A percentile compares a stretch with the other conserved stretches of the same genome.
Evolutionary conservation across 2,113 vertebrate species (phyloP).

Genomic region (Toxotes jaculatrix): DNA sequence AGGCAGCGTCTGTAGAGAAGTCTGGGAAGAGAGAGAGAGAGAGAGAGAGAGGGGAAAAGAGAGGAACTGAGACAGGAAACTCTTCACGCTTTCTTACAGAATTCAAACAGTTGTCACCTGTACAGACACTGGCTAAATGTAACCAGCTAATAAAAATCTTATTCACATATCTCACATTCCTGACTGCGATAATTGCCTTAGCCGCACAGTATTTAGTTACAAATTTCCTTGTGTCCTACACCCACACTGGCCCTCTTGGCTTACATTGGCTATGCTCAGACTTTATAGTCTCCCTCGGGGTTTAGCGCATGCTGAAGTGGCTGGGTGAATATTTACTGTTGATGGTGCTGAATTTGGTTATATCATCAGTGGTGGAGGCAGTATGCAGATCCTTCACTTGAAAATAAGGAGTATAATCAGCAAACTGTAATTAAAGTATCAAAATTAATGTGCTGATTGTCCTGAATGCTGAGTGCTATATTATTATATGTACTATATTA

Average conservation of each 20-base stretch:
- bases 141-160: slow-evolving; percentile 35
- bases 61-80: slow-evolving; percentile 54
- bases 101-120: slow-evolving; percentile 65
- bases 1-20: slow-evolving; percentile 25
- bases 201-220: slow-evolving; percentile 51
- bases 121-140: slow-evolving; percentile 16
- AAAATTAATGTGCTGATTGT: not conserved
- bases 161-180: slow-evolving; percentile 24
- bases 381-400: not conserved
- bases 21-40: slow-evolving; percentile 4
- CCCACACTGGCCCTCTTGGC: slow-evolving; percentile 24
- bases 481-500: not conserved
- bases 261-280: slow-evolving; percentile 33
- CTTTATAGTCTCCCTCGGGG: slow-evolving; percentile 43
- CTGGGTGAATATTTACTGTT: slow-evolving; percentile 13
- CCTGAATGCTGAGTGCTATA: not conserved
- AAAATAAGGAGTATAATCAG: not conserved
- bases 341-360: slow-evolving; percentile 29
- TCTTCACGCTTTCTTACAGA: slow-evolving; percentile 51
- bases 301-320: slow-evolving; percentile 29
- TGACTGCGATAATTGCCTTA: slow-evolving; percentile 18
- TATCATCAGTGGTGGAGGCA: not conserved
- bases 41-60: slow-evolving; percentile 26
- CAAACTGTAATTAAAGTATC: not conserved
- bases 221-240: slow-evolving; percentile 30